Base-by-base conservation (phyloP, 2,888 invertebrate genomes). In the Stomorhina lunata region DNA sequence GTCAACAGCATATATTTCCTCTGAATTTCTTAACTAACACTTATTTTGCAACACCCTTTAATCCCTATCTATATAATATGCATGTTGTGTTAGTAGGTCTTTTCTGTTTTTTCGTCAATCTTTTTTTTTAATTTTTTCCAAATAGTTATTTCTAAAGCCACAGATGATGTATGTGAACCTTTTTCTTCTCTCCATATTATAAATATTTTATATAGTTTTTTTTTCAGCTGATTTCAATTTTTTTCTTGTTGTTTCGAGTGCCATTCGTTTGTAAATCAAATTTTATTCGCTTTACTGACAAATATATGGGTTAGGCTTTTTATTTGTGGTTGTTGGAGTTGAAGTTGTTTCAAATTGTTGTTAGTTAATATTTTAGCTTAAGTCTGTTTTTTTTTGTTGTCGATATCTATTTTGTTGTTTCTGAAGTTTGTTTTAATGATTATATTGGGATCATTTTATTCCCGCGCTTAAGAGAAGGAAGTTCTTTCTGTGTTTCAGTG, bases 291-390 rank as follows among this genome's bases (percentile, higher is more conserved):
- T 85, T 85, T 85, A 86, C 85, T 87, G 88, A 88, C 88, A 89
- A 88, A 88, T 88, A 89, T 87, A 89, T 88, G 89, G 89, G 89
- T 87, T 87, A 88, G 89, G 89, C 89, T 80, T 61, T 68, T 29
- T 40, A 25, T 50, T 43, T 69, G 40, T 69, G 17, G 40, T 61
- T 10, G 61, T 63, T 69, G 40, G 68, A 15, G 61, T 27, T 29
- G 15, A 4, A 15, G n/a, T 37, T 61, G 29, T 37, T 61, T 86
- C 55, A 66, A 73, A 43, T 45, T 32, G 65, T 57, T 68, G 77
- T 68, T 68, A 45, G 45, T 68, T 77, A 53, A 68, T 57, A 48
- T 68, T 61, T 77, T 61, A 32, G n/a, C n/a, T n/a, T n/a, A n/a
- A n/a, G n/a, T 22, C 25, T 40, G 32, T 20, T 9, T 27, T 17